phyloP scores from a whole-genome alignment of 2,888 invertebrate species.

The Microchrysa polita region DNA sequence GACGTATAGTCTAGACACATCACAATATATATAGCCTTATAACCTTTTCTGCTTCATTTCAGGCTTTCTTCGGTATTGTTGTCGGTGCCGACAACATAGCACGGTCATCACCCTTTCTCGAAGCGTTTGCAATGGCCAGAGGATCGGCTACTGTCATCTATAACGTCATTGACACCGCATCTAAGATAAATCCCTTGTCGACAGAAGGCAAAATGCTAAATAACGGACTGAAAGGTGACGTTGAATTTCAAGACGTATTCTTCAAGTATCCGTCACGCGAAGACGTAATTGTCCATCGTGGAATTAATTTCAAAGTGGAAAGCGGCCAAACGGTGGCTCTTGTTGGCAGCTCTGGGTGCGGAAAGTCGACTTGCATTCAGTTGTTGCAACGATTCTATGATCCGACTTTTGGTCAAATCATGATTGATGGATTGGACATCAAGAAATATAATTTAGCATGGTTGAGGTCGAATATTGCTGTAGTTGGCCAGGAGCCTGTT shows the following conservation, averaged over 20 bases:
- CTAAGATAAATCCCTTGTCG: constrained; percentile 77
- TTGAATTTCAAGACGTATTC: constrained; percentile 75
- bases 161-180: constrained; percentile 77
- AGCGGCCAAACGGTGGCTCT: constrained; percentile 78
- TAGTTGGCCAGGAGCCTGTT: constrained; percentile 90
- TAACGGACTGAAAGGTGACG: constrained; percentile 70
- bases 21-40: too few species aligned
- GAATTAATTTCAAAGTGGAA: constrained; percentile 71
- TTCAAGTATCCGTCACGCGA: constrained; percentile 83
- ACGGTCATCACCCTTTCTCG: constrained; percentile 78
- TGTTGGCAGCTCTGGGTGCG: constrained; percentile 81
- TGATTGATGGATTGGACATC: constrained; percentile 72
- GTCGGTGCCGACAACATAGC: constrained; percentile 83
- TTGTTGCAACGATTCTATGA: constrained; percentile 81
- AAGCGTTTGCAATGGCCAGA: constrained; percentile 76
- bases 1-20: too few species aligned
- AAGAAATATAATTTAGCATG: constrained; percentile 77
- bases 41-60: not conserved
- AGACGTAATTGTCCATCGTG: constrained; percentile 77
- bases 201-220: constrained; percentile 71
- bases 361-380: constrained; percentile 84
- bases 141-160: constrained; percentile 81
- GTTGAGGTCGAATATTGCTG: constrained; percentile 80
- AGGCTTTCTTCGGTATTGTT: constrained; percentile 77
- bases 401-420: constrained; percentile 68